phyloP scores from a whole-genome alignment of 2,113 vertebrate species.

The Canis aureus region DNA sequence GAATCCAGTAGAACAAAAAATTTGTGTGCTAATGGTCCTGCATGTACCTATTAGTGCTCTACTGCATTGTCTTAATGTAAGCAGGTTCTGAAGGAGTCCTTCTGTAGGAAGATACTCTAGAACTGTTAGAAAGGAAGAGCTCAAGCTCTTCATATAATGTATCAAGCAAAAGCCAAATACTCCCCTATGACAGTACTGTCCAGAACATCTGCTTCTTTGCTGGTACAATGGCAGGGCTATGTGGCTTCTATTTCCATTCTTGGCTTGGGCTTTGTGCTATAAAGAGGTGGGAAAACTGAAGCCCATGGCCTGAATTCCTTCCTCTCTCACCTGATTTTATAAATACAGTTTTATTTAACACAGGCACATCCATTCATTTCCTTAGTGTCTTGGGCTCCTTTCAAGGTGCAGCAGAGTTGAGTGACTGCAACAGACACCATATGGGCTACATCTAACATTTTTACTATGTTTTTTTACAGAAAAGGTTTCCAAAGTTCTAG shows the following conservation, averaged over 20 bases:
- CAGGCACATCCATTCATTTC: not conserved
- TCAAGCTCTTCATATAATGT: not conserved
- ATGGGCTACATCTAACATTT: not conserved
- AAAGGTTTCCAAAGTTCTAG: not conserved
- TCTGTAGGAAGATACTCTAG: not conserved
- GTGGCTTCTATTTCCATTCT: not conserved
- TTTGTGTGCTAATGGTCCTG: not conserved
- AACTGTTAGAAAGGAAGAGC: not conserved
- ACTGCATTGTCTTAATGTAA: not conserved
- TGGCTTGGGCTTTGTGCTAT: rapidly evolving
- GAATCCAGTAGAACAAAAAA: not conserved
- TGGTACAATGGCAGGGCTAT: too few species aligned
- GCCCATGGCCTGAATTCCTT: not conserved
- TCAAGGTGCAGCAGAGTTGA: not conserved
- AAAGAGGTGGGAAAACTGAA: not conserved
- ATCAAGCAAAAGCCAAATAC: not conserved
- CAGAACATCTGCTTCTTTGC: not conserved
- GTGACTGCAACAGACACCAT: not conserved
- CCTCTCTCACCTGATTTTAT: not conserved
- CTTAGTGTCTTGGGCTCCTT: not conserved
- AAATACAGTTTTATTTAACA: not conserved
- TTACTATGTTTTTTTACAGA: not conserved
- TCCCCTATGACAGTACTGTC: not conserved
- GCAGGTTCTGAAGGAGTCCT: not conserved
- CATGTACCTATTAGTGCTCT: not conserved